These are phyloP conservation scores for Palythoa caribaeorum DNA, from an alignment of 92 coral and sea anemone genomes.

Conservation along the genomic window DNA sequence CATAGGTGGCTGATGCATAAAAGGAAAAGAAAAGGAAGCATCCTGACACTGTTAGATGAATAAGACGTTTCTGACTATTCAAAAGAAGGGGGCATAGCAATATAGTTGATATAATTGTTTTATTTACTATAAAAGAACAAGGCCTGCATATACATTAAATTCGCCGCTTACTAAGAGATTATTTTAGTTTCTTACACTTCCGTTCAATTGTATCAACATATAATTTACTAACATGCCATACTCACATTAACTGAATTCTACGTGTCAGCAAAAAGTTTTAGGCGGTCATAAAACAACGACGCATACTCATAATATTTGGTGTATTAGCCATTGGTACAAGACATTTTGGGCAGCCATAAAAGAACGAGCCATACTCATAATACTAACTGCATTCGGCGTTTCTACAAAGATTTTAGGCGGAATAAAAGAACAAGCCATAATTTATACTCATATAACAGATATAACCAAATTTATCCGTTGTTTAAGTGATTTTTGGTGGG, in stretches of 20 bases:
- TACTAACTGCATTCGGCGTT: conserved; percentile 9
- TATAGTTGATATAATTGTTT: conserved; percentile 3
- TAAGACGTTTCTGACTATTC: background rate
- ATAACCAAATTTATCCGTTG: too few species aligned
- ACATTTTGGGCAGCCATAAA: conserved; percentile 21
- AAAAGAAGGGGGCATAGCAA: conserved; percentile 1
- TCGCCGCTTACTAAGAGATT: background rate
- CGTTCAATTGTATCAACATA: conserved; percentile 3
- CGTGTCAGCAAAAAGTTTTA: background rate
- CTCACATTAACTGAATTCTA: background rate
- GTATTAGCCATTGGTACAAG: background rate
- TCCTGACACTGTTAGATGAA: too few species aligned
- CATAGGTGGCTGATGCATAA: too few species aligned
- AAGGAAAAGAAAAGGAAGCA: too few species aligned
- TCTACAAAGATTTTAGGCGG: background rate
- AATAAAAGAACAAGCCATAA: too few species aligned
- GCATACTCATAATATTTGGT: background rate
- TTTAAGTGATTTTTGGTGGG: background rate
- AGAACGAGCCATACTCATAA: conserved; percentile 19
- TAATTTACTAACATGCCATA: background rate
- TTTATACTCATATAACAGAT: too few species aligned
- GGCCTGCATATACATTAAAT: background rate
- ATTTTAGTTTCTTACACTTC: background rate
- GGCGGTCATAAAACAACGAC: background rate
- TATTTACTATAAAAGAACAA: background rate